These are phyloP conservation scores for Pogona vitticeps DNA, from an alignment of 2,113 vertebrate species.

Conservation along the genomic window DNA sequence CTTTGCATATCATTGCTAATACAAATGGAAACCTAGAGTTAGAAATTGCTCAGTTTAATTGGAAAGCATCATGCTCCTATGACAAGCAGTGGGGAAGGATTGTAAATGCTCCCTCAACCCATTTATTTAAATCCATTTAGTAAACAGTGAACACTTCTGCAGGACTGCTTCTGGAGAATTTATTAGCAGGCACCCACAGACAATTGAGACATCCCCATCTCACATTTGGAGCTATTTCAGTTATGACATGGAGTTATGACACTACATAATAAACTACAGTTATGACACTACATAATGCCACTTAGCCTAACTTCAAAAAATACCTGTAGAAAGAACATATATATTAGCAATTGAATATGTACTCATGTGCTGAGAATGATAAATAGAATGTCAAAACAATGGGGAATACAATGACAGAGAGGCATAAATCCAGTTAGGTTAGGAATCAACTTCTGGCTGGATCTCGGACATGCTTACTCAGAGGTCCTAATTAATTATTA, in stretches of 20 bases:
- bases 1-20: neutral
- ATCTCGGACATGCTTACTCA: neutral
- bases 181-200: neutral
- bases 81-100: neutral
- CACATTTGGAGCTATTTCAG: neutral
- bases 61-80: neutral
- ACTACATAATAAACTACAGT: neutral
- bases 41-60: neutral
- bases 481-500: neutral
- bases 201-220: neutral
- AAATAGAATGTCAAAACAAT: constrained; percentile 13
- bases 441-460: neutral
- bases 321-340: neutral
- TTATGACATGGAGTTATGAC: constrained; percentile 2
- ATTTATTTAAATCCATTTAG: neutral
- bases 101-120: neutral
- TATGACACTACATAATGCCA: neutral
- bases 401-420: neutral
- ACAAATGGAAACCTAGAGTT: neutral
- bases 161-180: neutral
- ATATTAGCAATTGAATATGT: neutral
- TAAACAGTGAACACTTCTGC: neutral
- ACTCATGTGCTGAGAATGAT: constrained; percentile 1
- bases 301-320: neutral
- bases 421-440: neutral